Evolutionary conservation across 2,888 invertebrate genomes (phyloP).

Genomic region (Salticus scenicus): DNA sequence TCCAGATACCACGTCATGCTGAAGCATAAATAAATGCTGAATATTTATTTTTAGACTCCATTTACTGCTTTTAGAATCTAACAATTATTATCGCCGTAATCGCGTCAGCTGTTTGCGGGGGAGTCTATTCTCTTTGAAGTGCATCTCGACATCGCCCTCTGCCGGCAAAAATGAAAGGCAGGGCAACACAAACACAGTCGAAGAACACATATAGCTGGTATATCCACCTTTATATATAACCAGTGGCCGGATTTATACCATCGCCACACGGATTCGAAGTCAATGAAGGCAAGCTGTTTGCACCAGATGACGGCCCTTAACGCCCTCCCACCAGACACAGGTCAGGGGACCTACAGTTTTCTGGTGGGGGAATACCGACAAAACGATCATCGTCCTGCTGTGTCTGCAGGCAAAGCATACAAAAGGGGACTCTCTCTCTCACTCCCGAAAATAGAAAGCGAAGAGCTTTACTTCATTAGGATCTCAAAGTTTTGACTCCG

Average conservation of each 20-base stretch:
- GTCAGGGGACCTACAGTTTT: constrained; percentile 31
- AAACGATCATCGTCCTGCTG: constrained; percentile 57
- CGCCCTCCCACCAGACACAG: constrained; percentile 51
- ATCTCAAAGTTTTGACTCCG: constrained; percentile 45
- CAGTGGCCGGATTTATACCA: constrained; percentile 45
- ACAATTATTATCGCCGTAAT: constrained; percentile 28
- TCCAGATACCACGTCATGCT: not conserved
- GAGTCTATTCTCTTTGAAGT: constrained; percentile 2
- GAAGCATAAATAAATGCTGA: not conserved
- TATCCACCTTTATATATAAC: constrained; percentile 21
- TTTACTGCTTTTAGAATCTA: constrained; percentile 12
- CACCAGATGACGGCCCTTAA: constrained; percentile 59
- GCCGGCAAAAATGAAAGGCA: constrained; percentile 1
- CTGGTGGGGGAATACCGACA: constrained; percentile 40
- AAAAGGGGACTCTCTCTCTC: constrained; percentile 16
- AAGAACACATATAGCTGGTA: not conserved
- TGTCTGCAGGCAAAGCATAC: constrained; percentile 14
- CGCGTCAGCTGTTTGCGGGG: constrained; percentile 52
- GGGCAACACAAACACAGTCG: constrained; percentile 24
- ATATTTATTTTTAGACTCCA: constrained; percentile 6
- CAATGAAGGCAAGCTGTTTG: constrained; percentile 68
- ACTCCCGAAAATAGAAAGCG: constrained; percentile 61
- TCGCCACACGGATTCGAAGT: constrained; percentile 45
- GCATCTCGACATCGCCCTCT: constrained; percentile 9
- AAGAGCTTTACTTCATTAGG: constrained; percentile 61